Base-by-base conservation (phyloP, 2,888 invertebrate genomes). In the Dysmachus trigonus region DNA sequence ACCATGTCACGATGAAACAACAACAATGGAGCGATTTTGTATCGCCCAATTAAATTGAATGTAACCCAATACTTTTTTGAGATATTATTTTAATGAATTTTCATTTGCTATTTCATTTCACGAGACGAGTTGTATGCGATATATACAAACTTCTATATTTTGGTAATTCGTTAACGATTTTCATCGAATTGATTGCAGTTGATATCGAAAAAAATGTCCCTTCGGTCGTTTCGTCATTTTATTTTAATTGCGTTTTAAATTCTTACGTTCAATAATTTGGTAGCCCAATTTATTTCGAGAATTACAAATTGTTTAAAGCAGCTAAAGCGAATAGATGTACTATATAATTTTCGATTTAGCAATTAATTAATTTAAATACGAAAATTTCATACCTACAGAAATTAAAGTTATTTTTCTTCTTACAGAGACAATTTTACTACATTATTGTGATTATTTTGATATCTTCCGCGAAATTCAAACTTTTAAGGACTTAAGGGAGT, bases 401-500 rank as follows among this genome's bases (percentile, higher is more conserved):
- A n/a, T n/a, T n/a, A n/a, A n/a, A n/a, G n/a, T n/a, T n/a, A n/a
- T n/a, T n/a, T n/a, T n/a, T n/a, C n/a, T n/a, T 41, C 10, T 15
- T 41, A 41, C 15, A 4, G 77, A 35, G 8, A 35, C 1, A 77
- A n/a, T n/a, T n/a, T n/a, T 15, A 77, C 7, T 15, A 27, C 77
- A 47, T 27, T 79, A 72, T 41, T 79, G 72, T 41, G 35, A 77
- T 73, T 86, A 81, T 71, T 81, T 86, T 86, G 31, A 86, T 72
- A 81, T 73, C 81, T 86, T 81, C 71, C 71, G 79, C 41, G 79
- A 71, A 81, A 86, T 81, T 86, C 71, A 72, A 86, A 86, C 81
- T 86, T 81, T 81, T 81, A 86, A 81, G 79, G 81, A 81, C 86
- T 86, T 79, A 30, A 71, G 81, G 81, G 86, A 86, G 72, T 81